Percentiles rank a stretch among this genome's conserved stretches.
These are phyloP conservation scores for Coenonympha arcania DNA, from an alignment of 2,888 invertebrate genomes.

Conservation along the genomic window DNA sequence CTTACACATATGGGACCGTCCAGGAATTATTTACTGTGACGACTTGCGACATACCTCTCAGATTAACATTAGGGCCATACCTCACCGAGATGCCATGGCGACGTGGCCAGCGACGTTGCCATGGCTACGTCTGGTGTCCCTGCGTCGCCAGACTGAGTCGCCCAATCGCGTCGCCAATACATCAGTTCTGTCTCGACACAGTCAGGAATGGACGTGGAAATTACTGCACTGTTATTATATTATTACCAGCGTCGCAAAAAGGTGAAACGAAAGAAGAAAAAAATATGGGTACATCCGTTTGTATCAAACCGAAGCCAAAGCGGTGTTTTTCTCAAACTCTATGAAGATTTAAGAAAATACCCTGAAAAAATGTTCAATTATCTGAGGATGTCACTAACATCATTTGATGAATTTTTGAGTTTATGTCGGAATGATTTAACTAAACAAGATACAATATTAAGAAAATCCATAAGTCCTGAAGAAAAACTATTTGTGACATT, in stretches of 20 bases:
- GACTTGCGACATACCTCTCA: too few species aligned
- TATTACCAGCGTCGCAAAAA: background rate
- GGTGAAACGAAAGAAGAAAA: background rate
- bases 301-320: background rate
- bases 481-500: constrained; percentile 28
- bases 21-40: too few species aligned
- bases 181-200: background rate
- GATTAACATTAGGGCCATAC: too few species aligned
- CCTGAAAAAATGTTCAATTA: constrained; percentile 25
- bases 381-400: constrained; percentile 26
- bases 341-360: constrained; percentile 28
- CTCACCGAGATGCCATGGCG: background rate
- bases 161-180: background rate
- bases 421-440: constrained; percentile 26
- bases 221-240: background rate
- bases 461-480: constrained; percentile 29
- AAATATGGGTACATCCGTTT: background rate
- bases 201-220: background rate
- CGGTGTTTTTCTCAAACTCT: constrained; percentile 3
- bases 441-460: constrained; percentile 29
- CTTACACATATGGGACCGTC: too few species aligned
- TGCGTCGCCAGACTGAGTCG: background rate
- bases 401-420: constrained; percentile 28
- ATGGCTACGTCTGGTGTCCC: background rate
- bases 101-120: constrained; percentile 3